Evolutionary conservation across 2,888 invertebrate genomes (phyloP), one percentile per base, ranked within the genome.

Genomic region (Globia sparganii): DNA sequence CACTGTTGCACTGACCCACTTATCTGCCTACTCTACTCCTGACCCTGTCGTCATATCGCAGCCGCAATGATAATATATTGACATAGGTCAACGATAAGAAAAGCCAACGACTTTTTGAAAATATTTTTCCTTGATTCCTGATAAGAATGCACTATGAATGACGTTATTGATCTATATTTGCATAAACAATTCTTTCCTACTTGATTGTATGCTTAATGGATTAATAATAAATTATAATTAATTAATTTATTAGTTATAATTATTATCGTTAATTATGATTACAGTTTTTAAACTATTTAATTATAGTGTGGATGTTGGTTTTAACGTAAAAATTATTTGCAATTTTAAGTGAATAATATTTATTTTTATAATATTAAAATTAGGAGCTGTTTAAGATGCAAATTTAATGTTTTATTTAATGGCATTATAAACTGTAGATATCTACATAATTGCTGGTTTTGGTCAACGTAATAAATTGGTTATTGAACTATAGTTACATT

Each of bases 21-120:
- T 95, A 95, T 95, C 93, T 87, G 88, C 88, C 89, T 88, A 91
- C 91, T 92, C 90, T 91, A 89, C 88, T 93, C 88, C 90, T 94
- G 95, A 95, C 95, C 95, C 93, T 93, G 92, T 91, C 90, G 87
- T 82, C 90, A 84, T 95, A 95, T 94, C 95, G 87, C 87, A 87
- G 91, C 87, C 90, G 88, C 86, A 89, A 83, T 73, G 94, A 94
- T 94, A 94, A 85, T 86, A 74, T 68, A 88, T 88, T 90, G 92
- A 87, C 92, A 89, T 89, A 93, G 95, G 95, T 94, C 94, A 93
- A 75, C 6, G 93, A 93, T 94, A 95, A 88, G 87, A 88, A 87
- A 87, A 91, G 95, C 89, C 95, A 95, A 95, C 93, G 95, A 95
- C 95, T 94, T 94, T 95, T 94, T 93, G 92, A 93, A 94, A 94